Evolutionary conservation across 2,888 invertebrate species (phyloP).

Genomic region (Amphimallon solstitiale): DNA sequence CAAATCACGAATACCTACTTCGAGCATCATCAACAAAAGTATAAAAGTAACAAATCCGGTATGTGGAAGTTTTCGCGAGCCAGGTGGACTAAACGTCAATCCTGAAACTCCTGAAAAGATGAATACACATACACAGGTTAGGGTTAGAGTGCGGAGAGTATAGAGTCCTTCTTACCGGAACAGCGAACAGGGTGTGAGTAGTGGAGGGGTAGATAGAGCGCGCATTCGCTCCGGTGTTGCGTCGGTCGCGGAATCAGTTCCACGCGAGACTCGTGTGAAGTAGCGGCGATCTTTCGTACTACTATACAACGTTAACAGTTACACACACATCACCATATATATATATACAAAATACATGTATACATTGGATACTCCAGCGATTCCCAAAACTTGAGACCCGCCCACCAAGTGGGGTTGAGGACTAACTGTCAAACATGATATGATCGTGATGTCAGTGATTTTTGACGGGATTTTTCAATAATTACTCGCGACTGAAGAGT

Average conservation of each 20-base stretch:
- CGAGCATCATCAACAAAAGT: no score
- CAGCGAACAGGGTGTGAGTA: constrained; percentile 34
- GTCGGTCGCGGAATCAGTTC: constrained; percentile 54
- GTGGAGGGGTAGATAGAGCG: constrained; percentile 50
- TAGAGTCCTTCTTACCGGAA: constrained; percentile 6
- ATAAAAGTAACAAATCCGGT: no score
- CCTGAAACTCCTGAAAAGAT: constrained; percentile 42
- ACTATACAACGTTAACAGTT: constrained; percentile 2
- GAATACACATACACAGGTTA: constrained; percentile 4
- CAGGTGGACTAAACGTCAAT: constrained; percentile 39
- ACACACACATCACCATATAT: not conserved
- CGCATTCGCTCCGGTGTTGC: constrained; percentile 56
- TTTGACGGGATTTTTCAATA: not conserved
- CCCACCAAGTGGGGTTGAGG: constrained; percentile 48
- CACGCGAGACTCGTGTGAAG: constrained; percentile 54
- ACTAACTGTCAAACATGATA: constrained; percentile 40
- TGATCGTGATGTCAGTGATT: constrained; percentile 22
- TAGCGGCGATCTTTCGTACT: constrained; percentile 36
- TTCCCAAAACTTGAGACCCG: constrained; percentile 50
- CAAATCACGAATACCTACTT: no score
- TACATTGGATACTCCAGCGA: constrained; percentile 44
- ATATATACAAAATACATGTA: no score
- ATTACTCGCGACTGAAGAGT: not conserved
- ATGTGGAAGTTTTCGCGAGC: no score
- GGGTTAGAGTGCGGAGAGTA: not conserved